These are phyloP conservation scores for Prochilodus magdalenae DNA, from an alignment of 2,113 vertebrate genomes.

Conservation along the genomic window DNA sequence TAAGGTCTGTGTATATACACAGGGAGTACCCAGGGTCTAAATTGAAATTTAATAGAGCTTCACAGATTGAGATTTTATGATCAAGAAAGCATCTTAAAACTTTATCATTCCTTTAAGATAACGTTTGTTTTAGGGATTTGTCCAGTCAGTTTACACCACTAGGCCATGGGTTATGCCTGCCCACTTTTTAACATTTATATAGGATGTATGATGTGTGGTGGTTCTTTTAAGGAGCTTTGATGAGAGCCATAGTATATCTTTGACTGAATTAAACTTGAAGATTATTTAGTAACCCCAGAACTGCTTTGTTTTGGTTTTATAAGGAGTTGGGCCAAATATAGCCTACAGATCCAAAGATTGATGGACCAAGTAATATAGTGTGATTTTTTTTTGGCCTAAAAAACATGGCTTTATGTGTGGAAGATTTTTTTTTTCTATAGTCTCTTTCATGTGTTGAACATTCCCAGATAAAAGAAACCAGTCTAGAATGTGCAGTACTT, in stretches of 20 bases:
- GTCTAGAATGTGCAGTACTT: conserved; percentile 38
- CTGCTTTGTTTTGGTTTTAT: background rate
- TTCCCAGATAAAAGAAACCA: background rate
- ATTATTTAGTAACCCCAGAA: background rate
- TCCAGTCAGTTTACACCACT: background rate
- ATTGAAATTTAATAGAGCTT: background rate
- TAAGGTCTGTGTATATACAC: background rate
- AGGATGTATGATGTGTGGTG: background rate
- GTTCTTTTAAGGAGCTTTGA: background rate
- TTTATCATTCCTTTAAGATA: background rate
- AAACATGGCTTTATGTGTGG: background rate
- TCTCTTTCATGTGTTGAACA: background rate
- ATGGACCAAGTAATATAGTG: conserved; percentile 14
- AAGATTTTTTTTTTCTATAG: background rate
- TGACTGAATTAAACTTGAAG: background rate
- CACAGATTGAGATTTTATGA: background rate
- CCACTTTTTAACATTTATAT: background rate
- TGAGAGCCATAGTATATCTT: background rate
- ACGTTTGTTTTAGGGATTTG: background rate
- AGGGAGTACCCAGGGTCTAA: background rate
- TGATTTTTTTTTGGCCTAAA: background rate
- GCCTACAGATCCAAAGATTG: conserved; percentile 2
- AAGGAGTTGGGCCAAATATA: background rate
- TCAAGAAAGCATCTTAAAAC: background rate
- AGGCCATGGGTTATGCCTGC: background rate